Evolutionary conservation across 2,888 invertebrate genomes (phyloP).

Genomic region (Acrobasis repandana): DNA sequence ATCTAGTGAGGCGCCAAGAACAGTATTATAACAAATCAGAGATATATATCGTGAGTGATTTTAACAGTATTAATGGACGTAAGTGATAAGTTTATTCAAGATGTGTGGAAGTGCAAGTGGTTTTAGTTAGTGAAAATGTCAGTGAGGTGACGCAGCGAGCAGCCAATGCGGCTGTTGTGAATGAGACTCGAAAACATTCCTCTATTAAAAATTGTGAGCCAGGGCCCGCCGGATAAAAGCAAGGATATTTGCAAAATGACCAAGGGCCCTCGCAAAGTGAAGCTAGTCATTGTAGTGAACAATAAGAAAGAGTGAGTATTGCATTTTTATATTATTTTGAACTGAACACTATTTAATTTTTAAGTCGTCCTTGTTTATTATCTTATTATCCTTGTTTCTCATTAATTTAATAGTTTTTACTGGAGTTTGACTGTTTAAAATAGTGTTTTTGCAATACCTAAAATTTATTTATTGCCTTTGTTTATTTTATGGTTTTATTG

Average conservation of each 20-base stretch:
- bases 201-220: slow-evolving; percentile 75
- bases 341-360: slow-evolving; percentile 13
- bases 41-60: slow-evolving; percentile 48
- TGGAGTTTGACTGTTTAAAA: neutral
- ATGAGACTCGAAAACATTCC: slow-evolving; percentile 71
- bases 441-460: slow-evolving; percentile 8
- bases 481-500: neutral
- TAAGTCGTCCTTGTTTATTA: neutral
- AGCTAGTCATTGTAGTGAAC: slow-evolving; percentile 83
- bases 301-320: slow-evolving; percentile 82
- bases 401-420: neutral
- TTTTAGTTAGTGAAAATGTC: slow-evolving; percentile 57
- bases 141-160: slow-evolving; percentile 65
- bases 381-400: neutral
- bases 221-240: slow-evolving; percentile 74
- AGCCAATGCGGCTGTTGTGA: slow-evolving; percentile 63
- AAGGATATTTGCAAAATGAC: slow-evolving; percentile 81
- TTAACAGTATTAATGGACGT: slow-evolving; percentile 57
- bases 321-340: slow-evolving; percentile 14
- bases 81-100: slow-evolving; percentile 42
- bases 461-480: neutral
- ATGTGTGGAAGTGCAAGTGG: slow-evolving; percentile 59
- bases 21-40: slow-evolving; percentile 44
- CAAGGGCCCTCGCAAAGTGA: slow-evolving; percentile 83
- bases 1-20: slow-evolving; percentile 34